A percentile compares a stretch with the other conserved stretches of the same genome.
These are phyloP conservation scores for Morinoia aosen DNA, from an alignment of 2,888 invertebrate species.

Conservation along the genomic window DNA sequence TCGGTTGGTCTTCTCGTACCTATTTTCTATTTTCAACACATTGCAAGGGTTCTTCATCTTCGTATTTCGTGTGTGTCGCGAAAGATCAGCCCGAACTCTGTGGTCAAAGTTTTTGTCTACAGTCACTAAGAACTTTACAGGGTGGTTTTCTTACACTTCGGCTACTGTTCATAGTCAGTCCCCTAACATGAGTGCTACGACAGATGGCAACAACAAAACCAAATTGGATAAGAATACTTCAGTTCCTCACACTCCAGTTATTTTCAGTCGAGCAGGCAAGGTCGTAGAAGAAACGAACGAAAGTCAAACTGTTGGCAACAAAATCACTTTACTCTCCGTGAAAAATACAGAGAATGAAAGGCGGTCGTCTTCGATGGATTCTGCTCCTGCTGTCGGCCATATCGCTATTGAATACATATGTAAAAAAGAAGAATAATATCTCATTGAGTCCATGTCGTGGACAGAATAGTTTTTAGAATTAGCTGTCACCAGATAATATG, in stretches of 20 bases:
- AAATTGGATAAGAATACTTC: neutral
- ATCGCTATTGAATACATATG: neutral
- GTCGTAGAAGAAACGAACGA: neutral
- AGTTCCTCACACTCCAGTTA: neutral
- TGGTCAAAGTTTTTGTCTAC: constrained; percentile 59
- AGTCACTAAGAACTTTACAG: constrained; percentile 53
- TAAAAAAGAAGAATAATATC: neutral
- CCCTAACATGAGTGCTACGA: neutral
- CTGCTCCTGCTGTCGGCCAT: too few relatives aligned
- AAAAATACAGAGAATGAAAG: neutral
- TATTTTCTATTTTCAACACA: constrained; percentile 71
- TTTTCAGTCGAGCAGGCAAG: constrained; percentile 9
- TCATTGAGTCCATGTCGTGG: too few relatives aligned
- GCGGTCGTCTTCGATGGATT: neutral
- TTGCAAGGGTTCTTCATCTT: constrained; percentile 68
- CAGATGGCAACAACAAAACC: neutral
- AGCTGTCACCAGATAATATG: too few relatives aligned
- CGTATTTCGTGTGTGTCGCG: constrained; percentile 61
- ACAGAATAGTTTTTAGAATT: too few relatives aligned
- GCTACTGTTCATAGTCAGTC: neutral
- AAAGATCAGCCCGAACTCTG: constrained; percentile 54
- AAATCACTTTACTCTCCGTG: neutral
- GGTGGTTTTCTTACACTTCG: constrained; percentile 53
- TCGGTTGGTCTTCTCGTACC: constrained; percentile 70
- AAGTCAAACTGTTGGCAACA: neutral